Conservation (phyloP, 1,140 invertebrate genomes). For the Brachionus sp. region DNA sequence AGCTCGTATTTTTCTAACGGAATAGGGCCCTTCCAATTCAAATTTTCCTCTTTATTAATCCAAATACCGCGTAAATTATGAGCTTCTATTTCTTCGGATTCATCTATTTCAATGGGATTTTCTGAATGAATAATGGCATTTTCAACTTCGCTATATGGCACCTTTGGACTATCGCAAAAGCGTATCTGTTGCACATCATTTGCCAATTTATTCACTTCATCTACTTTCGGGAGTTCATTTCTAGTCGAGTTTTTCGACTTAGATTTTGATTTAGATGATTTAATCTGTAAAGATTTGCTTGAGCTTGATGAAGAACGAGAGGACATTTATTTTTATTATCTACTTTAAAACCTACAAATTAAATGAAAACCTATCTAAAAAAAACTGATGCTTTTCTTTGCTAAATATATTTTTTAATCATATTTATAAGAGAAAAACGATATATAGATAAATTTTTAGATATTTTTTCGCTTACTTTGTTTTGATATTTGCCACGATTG, state of each 20-base stretch:
- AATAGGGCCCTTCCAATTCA: constrained; percentile 19
- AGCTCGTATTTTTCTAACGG: constrained; percentile 30
- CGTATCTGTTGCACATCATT: not conserved
- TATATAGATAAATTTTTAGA: not conserved
- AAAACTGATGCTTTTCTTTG: not conserved
- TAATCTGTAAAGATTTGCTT: not conserved
- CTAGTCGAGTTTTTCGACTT: not conserved
- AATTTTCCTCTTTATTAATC: not conserved
- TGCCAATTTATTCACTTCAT: not conserved
- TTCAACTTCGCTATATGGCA: constrained; percentile 8
- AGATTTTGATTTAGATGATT: not conserved
- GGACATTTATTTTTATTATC: not conserved
- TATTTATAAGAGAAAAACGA: constrained; percentile 23
- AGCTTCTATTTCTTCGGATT: not conserved
- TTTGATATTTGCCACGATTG: not conserved
- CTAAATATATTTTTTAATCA: not conserved
- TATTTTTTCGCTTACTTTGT: not conserved
- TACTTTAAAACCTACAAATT: not conserved
- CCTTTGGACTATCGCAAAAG: constrained; percentile 12
- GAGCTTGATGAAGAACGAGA: not conserved
- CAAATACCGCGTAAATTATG: not conserved
- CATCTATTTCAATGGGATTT: not conserved
- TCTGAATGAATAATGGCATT: not conserved
- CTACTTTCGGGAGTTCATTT: not conserved
- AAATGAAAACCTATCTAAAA: not conserved